Evolutionary conservation across 2,113 vertebrate species (phyloP).

Genomic region (Clupea harengus): DNA sequence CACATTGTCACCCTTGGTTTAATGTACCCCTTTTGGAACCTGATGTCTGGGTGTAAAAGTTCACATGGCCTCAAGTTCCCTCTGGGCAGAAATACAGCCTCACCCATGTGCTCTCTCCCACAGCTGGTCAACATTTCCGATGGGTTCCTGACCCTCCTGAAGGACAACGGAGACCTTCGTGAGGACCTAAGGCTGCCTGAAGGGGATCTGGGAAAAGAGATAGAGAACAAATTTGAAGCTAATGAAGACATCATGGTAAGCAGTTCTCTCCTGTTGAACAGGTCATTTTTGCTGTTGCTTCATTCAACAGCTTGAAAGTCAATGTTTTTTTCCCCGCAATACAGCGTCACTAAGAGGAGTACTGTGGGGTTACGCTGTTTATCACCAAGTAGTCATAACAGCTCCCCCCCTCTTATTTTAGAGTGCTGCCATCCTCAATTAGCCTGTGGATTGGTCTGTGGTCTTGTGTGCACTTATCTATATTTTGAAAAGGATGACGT

Average conservation of each 20-base stretch:
- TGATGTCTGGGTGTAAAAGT: background rate
- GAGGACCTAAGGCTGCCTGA: constrained; percentile 88
- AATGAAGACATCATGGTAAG: constrained; percentile 81
- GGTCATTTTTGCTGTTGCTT: background rate
- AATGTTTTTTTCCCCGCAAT: no score
- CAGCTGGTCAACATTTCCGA: constrained; percentile 81
- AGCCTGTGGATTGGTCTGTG: no score
- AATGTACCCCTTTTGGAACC: no score
- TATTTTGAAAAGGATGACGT: no score
- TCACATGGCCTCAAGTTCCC: background rate
- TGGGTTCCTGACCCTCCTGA: constrained; percentile 83
- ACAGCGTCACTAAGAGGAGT: no score
- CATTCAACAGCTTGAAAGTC: no score
- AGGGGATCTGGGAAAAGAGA: constrained; percentile 85
- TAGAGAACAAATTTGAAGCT: constrained; percentile 75
- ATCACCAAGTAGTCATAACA: no score
- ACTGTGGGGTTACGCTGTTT: no score
- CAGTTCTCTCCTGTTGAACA: background rate
- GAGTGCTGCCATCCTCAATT: no score
- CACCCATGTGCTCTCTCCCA: background rate
- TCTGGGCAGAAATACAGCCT: background rate
- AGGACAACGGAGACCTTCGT: constrained; percentile 78
- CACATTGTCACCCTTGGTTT: background rate
- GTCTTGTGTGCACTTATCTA: no score
- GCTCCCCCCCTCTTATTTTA: no score